Evolutionary conservation across 2,888 invertebrate species (phyloP), one percentile per base, ranked within the genome.

Genomic region (Watsonalla binaria): DNA sequence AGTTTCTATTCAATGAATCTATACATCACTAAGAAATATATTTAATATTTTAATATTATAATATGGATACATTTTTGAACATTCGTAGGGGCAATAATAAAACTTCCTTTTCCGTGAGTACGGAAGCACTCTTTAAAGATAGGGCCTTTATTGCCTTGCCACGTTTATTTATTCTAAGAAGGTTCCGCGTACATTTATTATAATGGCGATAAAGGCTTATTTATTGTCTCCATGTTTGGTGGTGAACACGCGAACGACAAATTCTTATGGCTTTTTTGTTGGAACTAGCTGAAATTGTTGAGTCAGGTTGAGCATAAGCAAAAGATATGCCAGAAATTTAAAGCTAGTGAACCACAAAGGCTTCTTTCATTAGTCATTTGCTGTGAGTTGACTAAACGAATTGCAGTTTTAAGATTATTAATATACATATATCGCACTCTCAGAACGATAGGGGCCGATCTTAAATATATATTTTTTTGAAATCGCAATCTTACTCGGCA

Each of bases 121-220:
- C 65, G 71, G 71, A 74, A 75, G 72, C 62, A 62, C 72, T 70
- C 61, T 61, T 63, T 65, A 59, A 60, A 77, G 78, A 78, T 78
- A 77, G 71, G 70, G 72, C 78, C 72, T 81, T 84, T 81, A 83
- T 86, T 81, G 73, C 81, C 73, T 64, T 66, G 61, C 70, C 66
- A 63, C 63, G 75, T 76, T 83, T 85, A 80, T 86, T 84, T 86
- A 84, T 82, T 81, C 80, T 72, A 74, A 72, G 74, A 70, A 79
- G 83, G 80, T 83, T 81, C 80, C 79, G 71, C 69, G 79, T 76
- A 81, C 84, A 85, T 89, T 86, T 87, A 87, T 87, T 88, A 87
- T 85, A 87, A 87, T 84, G 78, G 88, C 80, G 88, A 89, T 89
- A 88, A 86, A 84, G 78, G 76, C 65, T 80, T 86, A 88, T 89